Evolutionary conservation across 2,113 vertebrate species (phyloP), one percentile per base, ranked within the genome.

Genomic region (Anser brachyrhynchus): DNA sequence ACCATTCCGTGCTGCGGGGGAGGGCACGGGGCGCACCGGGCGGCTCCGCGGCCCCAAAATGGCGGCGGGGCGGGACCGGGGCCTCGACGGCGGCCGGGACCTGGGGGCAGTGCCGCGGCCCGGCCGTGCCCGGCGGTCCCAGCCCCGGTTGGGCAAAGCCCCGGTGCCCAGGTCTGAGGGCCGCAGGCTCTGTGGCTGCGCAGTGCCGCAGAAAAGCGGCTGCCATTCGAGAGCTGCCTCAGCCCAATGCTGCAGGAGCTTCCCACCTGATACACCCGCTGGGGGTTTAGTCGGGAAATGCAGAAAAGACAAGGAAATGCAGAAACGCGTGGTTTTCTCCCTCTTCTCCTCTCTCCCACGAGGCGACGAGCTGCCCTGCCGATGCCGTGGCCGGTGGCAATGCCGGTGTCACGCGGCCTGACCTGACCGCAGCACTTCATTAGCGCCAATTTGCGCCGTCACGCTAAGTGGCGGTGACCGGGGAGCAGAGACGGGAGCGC

Each of bases 371-470:
- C 76, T 54, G 67, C 69, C n/a, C 28, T 35, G 35, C 67, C 0
- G 5, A 65, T 55, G 80, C 92, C 71, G 12, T 81, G 91, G 88
- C 95, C 87, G 6, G 18, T n/a, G 86, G 94, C 89, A 4, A 92
- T 61, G 66, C 84, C 3, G 71, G 84, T 88, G 82, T 74, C 18
- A 21, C 7, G 7, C 67, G 62, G 82, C 57, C 88, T 70, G 91
- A 78, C 57, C 88, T 70, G 89, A 78, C 92, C 90, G 81, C 77
- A 9, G 93, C 89, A 97, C 95, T 97, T 97, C 94, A 96, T 97
- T 97, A 97, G 90, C 90, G 97, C 94, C 93, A 96, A 97, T 97
- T 97, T 97, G 93, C 79, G 94, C 81, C 54, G 6, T 97, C 90
- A 87, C 26, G 6, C 71, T 97, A 96, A 95, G 90, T 94, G 90